Evolutionary conservation across 2,113 vertebrate genomes (phyloP).

Genomic region (Odontophorus gujanensis): DNA sequence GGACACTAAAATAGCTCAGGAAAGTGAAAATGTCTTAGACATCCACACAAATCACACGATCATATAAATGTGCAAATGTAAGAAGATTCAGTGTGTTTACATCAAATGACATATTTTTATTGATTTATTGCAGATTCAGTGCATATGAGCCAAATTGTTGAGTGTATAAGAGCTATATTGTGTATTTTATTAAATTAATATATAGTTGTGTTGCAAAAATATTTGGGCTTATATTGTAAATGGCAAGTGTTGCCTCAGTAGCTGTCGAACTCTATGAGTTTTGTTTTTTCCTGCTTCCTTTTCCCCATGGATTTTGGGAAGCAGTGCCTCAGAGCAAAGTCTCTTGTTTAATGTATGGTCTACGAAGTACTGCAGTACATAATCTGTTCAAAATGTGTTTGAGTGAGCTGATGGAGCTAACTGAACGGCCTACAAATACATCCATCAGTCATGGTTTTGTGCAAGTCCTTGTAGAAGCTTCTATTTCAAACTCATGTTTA

Average conservation of each 20-base stretch:
- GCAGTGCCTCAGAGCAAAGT: conserved; percentile 91
- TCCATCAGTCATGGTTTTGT: conserved; percentile 78
- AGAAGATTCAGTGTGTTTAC: conserved; percentile 99
- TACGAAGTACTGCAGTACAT: conserved; percentile 87
- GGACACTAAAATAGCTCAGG: conserved; percentile 95
- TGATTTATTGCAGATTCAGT: conserved; percentile 99
- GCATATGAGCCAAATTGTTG: conserved; percentile 99
- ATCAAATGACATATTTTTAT: conserved; percentile 99
- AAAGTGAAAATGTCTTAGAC: conserved; percentile 92
- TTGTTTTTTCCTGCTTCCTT: conserved; percentile 92
- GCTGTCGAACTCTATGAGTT: conserved; percentile 99
- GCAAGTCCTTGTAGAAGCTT: conserved; percentile 82
- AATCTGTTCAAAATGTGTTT: conserved; percentile 93
- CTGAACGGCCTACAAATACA: conserved; percentile 72
- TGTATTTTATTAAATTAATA: conserved; percentile 99
- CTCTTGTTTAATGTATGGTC: conserved; percentile 91
- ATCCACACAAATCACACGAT: conserved; percentile 89
- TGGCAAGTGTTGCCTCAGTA: conserved; percentile 99
- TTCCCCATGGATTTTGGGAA: conserved; percentile 88
- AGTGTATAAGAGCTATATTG: conserved; percentile 99
- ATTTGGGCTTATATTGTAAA: conserved; percentile 99
- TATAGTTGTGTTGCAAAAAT: conserved; percentile 99
- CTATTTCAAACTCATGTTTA: conserved; percentile 71
- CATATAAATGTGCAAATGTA: conserved; percentile 99
- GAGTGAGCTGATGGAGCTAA: conserved; percentile 88